Evolutionary conservation across 2,797 vertebrate genomes (phyloP).

Genomic region (Tangara arthus): DNA sequence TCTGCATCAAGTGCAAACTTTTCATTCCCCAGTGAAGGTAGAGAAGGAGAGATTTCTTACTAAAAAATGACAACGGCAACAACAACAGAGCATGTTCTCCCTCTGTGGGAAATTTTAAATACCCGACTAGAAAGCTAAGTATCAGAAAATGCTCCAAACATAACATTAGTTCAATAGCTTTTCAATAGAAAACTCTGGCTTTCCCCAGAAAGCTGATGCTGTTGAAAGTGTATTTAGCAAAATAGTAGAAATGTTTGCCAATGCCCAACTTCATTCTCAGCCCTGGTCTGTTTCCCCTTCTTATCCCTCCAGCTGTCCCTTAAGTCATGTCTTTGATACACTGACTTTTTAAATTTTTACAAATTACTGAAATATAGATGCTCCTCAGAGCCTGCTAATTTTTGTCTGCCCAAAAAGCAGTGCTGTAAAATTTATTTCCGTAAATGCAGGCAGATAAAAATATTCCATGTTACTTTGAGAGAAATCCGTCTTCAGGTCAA

Average conservation of each 20-base stretch:
- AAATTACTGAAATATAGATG: background rate
- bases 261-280: background rate
- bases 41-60: background rate
- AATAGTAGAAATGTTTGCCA: background rate
- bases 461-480: background rate
- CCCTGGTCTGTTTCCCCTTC: background rate
- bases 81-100: background rate
- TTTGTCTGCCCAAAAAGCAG: background rate
- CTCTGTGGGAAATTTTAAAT: conserved; percentile 7
- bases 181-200: background rate
- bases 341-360: background rate
- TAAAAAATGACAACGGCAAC: background rate
- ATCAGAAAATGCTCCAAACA: background rate
- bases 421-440: background rate
- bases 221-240: background rate
- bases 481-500: background rate
- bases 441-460: background rate
- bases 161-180: background rate
- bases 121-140: background rate
- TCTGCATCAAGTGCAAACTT: background rate
- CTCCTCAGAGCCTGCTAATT: background rate
- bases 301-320: background rate
- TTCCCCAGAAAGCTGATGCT: background rate
- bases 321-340: background rate
- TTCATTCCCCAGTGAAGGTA: background rate